Base-by-base conservation (phyloP, 2,888 invertebrate species). In the Ferrisia virgata region DNA sequence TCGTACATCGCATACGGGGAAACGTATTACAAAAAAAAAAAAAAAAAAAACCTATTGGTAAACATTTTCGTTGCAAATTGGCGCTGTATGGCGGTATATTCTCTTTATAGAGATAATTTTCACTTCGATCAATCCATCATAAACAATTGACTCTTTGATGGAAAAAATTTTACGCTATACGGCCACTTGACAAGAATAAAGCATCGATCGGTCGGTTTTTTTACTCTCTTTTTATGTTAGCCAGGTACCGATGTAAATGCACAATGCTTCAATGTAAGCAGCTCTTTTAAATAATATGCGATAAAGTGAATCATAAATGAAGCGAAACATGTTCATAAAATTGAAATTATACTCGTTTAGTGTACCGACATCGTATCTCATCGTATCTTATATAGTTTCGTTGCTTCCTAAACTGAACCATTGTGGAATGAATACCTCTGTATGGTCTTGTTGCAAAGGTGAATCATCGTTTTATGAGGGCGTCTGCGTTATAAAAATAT, bases 251-350 rank as follows among this genome's bases (percentile, higher is more conserved):
- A 33, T 72, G 25, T 72, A 72, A 33, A 72, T 31, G 72, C 72
- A 72, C 72, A 72, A 72, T 72, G 72, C 33, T n/a, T 33, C 72
- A n/a, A 58, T 58, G 33, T 72, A 72, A 72, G 31, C 72, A 33
- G 33, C 25, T 72, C 72, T 72, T 72, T 72, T 72, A 72, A 72
- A 72, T 72, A 72, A 72, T 72, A 72, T 31, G 72, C 72, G 72
- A 31, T 33, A 72, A 72, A 72, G 72, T 72, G 72, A 72, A 72
- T 31, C 72, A 72, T 72, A 72, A 72, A 72, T 72, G 72, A 72
- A 72, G 72, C 72, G 72, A 72, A 72, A 72, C 72, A 33, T 72
- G 72, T 31, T 72, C 25, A 33, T 72, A n/a, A 72, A 72, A 72
- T 72, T 72, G 72, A 72, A 72, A 72, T 72, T 72, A n/a, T n/a